phyloP scores from a whole-genome alignment of 2,888 invertebrate species.

The Pediacus dermestoides region DNA sequence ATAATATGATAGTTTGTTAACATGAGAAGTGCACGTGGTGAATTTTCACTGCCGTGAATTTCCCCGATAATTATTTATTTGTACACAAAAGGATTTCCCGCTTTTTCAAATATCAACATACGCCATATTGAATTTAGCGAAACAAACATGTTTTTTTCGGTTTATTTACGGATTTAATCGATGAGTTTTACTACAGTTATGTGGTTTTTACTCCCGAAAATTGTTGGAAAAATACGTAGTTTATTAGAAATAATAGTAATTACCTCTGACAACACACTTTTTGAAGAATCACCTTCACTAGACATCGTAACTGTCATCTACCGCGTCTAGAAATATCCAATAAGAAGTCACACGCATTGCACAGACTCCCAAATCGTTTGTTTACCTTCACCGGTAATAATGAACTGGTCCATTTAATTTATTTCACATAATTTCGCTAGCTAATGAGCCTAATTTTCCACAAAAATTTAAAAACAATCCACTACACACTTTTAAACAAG shows the following conservation, averaged over 20 bases:
- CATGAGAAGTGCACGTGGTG: not conserved
- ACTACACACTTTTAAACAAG: no score
- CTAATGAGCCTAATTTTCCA: no score
- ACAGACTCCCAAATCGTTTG: slow-evolving; percentile 33
- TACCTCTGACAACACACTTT: slow-evolving; percentile 47
- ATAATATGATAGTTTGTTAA: slow-evolving; percentile 13
- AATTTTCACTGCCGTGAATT: no score
- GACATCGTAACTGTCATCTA: slow-evolving; percentile 48
- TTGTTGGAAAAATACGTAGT: no score
- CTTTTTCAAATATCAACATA: slow-evolving; percentile 48
- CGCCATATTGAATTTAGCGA: slow-evolving; percentile 47
- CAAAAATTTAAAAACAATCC: no score
- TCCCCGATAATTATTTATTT: no score
- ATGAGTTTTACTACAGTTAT: no score
- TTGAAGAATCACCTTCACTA: slow-evolving; percentile 49
- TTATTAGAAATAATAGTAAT: slow-evolving; percentile 28
- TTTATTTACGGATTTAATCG: not conserved
- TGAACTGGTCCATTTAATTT: no score
- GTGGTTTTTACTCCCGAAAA: no score
- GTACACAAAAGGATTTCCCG: no score
- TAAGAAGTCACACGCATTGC: slow-evolving; percentile 46
- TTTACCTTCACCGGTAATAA: no score
- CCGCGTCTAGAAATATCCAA: slow-evolving; percentile 49
- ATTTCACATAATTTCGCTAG: no score
- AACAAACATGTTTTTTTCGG: slow-evolving; percentile 41